Base-by-base conservation (phyloP, 2,888 invertebrate genomes). In the Cephus pulcher region DNA sequence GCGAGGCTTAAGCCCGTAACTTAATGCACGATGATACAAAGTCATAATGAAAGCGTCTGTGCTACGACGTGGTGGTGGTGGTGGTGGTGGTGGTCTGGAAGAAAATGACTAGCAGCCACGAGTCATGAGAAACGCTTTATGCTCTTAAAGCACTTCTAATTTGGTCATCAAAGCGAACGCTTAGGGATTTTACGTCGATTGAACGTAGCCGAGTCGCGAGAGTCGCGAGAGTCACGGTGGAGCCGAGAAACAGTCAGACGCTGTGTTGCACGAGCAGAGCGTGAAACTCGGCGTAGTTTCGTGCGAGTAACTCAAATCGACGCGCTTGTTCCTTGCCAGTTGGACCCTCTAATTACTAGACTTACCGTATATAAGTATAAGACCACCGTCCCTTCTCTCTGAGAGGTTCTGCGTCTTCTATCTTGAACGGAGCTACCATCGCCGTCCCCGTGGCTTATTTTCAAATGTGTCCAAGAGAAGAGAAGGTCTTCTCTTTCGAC, bases 151-250 rank as follows among this genome's bases (percentile, higher is more conserved):
- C 75, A 82, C 81, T 86, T 90, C 90, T 91, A 91, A 91, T 90
- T 91, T 87, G 80, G 87, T 88, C 90, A 89, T 90, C 90, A 90
- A 90, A 91, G 90, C 86, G 82, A 84, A 82, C 84, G 85, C 84
- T 86, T 86, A 40, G 86, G 86, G 86, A 88, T 89, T 90, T 90
- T 89, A 86, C 88, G 86, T 89, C 88, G 87, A 89, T 88, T 88
- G 88, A 87, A 86, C 86, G 85, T 82, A 82, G 85, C 86, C 82
- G 83, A 82, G 35, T 35, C 35, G 35, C 87, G 40, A 30, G 83
- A 82, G 35, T 35, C 35, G 35, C 87, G 85, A 85, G 82, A 40
- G 15, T 40, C 40, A 40, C 40, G 40, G 15, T 82, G 79, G 80
- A 80, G 69, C 82, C 75, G 80, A 74, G 75, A 81, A 76, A 90